phyloP scores from a whole-genome alignment of 2,888 invertebrate species.

The Gerris lacustris region DNA sequence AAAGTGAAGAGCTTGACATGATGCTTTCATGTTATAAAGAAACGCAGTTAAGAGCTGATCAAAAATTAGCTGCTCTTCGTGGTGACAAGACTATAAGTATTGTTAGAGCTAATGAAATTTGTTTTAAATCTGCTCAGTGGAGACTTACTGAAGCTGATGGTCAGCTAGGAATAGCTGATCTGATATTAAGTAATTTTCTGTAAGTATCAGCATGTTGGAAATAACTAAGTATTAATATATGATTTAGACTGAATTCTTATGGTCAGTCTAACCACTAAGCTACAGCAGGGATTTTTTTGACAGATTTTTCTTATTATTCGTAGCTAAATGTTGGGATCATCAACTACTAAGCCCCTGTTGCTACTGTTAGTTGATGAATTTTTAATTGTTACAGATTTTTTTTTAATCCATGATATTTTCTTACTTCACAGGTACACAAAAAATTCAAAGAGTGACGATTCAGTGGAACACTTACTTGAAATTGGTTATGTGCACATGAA shows the following conservation, averaged over 20 bases:
- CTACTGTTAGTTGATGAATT: no score
- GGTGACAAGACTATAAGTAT: constrained; percentile 57
- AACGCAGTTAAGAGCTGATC: constrained; percentile 47
- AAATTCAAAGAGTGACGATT: constrained; percentile 90
- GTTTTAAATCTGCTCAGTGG: constrained; percentile 98
- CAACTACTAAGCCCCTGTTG: no score
- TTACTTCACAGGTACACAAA: constrained; percentile 64
- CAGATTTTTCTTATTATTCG: background rate
- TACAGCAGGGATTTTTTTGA: no score
- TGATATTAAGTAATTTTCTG: constrained; percentile 89
- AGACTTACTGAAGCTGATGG: constrained; percentile 94
- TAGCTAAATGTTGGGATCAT: no score
- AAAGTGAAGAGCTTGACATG: constrained; percentile 88
- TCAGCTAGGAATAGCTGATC: constrained; percentile 91
- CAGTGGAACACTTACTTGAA: constrained; percentile 92
- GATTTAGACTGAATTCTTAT: no score
- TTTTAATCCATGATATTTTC: no score
- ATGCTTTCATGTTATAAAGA: constrained; percentile 89
- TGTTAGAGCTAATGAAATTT: constrained; percentile 82
- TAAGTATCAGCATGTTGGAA: constrained; percentile 38
- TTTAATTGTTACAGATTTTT: no score
- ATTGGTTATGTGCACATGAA: constrained; percentile 90
- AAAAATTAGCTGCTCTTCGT: constrained; percentile 45
- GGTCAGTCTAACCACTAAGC: no score
- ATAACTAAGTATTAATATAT: background rate